Evolutionary conservation across 1,140 invertebrate genomes (phyloP).

Genomic region (Drosophila arawakana): DNA sequence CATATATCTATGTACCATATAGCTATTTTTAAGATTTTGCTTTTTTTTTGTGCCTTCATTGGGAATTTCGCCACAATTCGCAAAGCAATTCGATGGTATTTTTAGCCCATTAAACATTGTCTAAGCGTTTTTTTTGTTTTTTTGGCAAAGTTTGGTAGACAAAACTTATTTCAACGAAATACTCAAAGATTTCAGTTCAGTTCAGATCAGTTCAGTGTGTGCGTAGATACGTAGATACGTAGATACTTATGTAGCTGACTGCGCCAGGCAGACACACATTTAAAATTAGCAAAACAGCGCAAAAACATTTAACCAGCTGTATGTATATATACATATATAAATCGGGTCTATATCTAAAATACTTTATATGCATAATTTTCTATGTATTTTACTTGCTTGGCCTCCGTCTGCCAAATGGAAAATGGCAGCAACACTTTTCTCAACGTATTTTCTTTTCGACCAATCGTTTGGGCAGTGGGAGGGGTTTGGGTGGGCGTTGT

Average conservation of each 20-base stretch:
- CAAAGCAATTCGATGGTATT: slow-evolving; percentile 26
- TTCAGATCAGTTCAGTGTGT: no score
- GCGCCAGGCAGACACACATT: slow-evolving; percentile 35
- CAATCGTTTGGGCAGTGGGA: not conserved
- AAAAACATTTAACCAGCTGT: slow-evolving; percentile 43
- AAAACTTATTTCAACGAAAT: slow-evolving; percentile 34
- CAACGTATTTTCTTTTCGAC: slow-evolving; percentile 15
- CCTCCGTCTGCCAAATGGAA: slow-evolving; percentile 56
- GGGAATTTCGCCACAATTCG: slow-evolving; percentile 69
- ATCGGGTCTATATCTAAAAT: slow-evolving; percentile 8
- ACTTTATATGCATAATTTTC: not conserved
- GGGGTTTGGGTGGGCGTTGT: not conserved
- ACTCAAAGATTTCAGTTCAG: slow-evolving; percentile 26
- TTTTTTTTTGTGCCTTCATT: slow-evolving; percentile 39
- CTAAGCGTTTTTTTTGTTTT: slow-evolving; percentile 68
- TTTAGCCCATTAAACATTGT: slow-evolving; percentile 57
- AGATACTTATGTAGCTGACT: slow-evolving; percentile 26
- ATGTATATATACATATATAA: slow-evolving; percentile 13
- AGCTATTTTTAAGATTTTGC: not conserved
- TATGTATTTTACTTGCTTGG: slow-evolving; percentile 45
- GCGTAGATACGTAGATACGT: slow-evolving; percentile 3
- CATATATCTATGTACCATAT: not conserved
- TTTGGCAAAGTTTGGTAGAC: slow-evolving; percentile 34
- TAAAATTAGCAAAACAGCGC: slow-evolving; percentile 67
- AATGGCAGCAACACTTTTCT: slow-evolving; percentile 66